These are phyloP conservation scores for Anarsia innoxiella DNA, from an alignment of 2,888 invertebrate species.

Conservation along the genomic window DNA sequence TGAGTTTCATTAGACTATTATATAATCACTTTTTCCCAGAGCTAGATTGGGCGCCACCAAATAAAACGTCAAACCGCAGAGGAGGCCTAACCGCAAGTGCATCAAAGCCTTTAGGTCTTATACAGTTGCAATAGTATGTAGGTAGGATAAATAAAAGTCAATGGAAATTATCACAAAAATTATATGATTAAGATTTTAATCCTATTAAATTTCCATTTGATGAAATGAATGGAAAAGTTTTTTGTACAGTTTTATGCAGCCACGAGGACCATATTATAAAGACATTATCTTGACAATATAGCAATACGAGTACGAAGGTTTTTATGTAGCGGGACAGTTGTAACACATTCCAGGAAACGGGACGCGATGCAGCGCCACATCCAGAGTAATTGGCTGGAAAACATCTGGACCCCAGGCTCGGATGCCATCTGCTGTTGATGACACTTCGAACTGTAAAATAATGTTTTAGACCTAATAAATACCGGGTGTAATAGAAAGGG, in stretches of 20 bases:
- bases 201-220: neutral
- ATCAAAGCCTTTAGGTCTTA: too few species aligned
- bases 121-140: too few species aligned
- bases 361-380: slow-evolving; percentile 30
- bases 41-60: too few species aligned
- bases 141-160: too few species aligned
- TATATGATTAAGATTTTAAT: neutral
- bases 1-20: too few species aligned
- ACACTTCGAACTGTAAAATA: slow-evolving; percentile 38
- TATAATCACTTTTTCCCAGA: too few species aligned
- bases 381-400: slow-evolving; percentile 33
- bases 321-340: slow-evolving; percentile 41
- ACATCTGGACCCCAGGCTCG: slow-evolving; percentile 37
- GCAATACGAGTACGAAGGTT: too few species aligned
- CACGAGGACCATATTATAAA: slow-evolving; percentile 3
- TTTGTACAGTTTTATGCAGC: too few species aligned
- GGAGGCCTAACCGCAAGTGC: too few species aligned
- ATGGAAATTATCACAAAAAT: too few species aligned
- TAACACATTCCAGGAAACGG: slow-evolving; percentile 49
- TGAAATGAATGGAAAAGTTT: neutral
- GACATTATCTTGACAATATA: neutral
- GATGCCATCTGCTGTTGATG: slow-evolving; percentile 27
- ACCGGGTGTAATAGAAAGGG: neutral
- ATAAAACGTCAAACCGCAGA: too few species aligned
- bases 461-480: neutral